Evolutionary conservation across 2,797 vertebrate genomes (phyloP), one percentile per base, ranked within the genome.

Genomic region (Pangasius macronema): DNA sequence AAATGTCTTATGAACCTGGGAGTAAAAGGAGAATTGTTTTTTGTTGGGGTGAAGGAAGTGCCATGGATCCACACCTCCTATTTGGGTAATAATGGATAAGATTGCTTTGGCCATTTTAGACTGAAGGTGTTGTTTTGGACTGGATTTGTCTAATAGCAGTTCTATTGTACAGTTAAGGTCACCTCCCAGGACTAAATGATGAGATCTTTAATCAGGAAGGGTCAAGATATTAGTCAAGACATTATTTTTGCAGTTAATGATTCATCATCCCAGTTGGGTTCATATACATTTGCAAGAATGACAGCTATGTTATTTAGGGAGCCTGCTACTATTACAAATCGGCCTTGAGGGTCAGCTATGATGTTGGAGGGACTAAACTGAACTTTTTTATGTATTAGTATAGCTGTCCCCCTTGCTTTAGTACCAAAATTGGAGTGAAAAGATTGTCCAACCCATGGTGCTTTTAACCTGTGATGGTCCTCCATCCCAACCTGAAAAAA

Each of bases 201-300:
- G 67, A 0, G 70, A 57, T 30, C 83, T 55, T 27, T 79, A 53
- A 22, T 87, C 59, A 4, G 86, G 72, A 2, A 87, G 27, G 4
- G 14, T 42, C 39, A 42, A 42, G 39, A 42, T 42, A 42, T 42
- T 42, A 42, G 39, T 42, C 39, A 11, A 9, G 82, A 84, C 0
- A 84, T 9, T 2, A 87, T 10, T 22, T 61, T 84, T 8, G 18
- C 42, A 49, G 67, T 46, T 33, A 87, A 87, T 3, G 18, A 22
- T 10, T 24, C 67, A 65, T 87, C 68, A 85, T 87, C 86, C 65
- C 82, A 89, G 57, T 89, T 89, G 1, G 73, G 82, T 1, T 73
- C 85, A 59, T 89, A 87, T 8, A 84, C 20, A 63, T 86, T 80
- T 1, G 63, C 80, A 36, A 89, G 53, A 14, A 84, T 22, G 1